Conservation (phyloP, 2,113 vertebrate species). For the Cisticola juncidis region DNA sequence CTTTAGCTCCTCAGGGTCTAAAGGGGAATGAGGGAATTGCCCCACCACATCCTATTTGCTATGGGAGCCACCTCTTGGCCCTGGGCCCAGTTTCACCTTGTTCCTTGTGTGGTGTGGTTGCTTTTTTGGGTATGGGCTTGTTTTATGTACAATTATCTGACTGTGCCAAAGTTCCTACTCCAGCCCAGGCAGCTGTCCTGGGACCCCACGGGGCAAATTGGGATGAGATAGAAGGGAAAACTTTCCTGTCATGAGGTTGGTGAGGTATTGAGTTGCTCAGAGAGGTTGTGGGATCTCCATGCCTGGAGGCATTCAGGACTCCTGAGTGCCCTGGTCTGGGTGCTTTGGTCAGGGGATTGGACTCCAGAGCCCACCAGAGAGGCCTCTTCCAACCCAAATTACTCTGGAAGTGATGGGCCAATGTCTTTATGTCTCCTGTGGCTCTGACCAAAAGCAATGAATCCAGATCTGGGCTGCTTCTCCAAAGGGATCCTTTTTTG, state of each 20-base stretch:
- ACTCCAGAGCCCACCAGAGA: neutral
- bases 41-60: conserved; percentile 30
- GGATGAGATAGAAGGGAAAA: neutral
- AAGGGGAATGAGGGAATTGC: neutral
- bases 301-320: neutral
- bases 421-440: neutral
- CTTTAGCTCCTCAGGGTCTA: neutral
- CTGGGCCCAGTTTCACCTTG: neutral
- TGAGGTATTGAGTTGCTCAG: neutral
- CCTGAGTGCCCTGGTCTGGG: neutral
- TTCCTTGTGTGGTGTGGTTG: neutral
- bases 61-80: neutral
- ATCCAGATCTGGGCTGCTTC: neutral
- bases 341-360: neutral
- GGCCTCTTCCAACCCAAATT: accelerated
- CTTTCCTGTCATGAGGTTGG: neutral
- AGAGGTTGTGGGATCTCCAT: neutral
- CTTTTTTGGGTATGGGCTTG: neutral
- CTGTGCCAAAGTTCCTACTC: neutral
- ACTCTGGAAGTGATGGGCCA: neutral
- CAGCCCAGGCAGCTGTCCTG: neutral
- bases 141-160: neutral
- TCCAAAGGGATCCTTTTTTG: neutral
- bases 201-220: accelerated
- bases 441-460: neutral